phyloP scores from a whole-genome alignment of 2,113 vertebrate species.

The Istiophorus platypterus region DNA sequence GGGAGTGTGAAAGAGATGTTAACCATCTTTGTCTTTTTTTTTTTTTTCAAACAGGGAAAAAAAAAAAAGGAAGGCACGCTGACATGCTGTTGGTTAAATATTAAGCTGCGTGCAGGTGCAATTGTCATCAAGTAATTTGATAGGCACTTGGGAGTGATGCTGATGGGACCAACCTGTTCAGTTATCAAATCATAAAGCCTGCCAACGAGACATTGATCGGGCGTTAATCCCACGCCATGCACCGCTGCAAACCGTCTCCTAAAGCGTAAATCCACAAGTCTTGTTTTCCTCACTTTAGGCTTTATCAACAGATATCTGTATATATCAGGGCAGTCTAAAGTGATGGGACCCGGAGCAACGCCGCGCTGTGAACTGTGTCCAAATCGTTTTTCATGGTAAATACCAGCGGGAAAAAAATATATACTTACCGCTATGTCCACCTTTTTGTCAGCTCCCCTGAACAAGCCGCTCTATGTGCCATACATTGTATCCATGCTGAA shows the following conservation, averaged over 20 bases:
- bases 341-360: slow-evolving; percentile 38
- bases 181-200: slow-evolving; percentile 47
- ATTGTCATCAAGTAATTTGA: slow-evolving; percentile 53
- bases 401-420: not conserved
- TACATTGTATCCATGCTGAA: slow-evolving; percentile 71
- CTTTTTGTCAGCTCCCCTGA: slow-evolving; percentile 42
- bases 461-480: slow-evolving; percentile 61
- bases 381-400: slow-evolving; percentile 19
- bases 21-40: slow-evolving; percentile 39
- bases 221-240: slow-evolving; percentile 38
- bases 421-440: slow-evolving; percentile 71
- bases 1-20: slow-evolving; percentile 32
- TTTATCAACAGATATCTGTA: slow-evolving; percentile 10
- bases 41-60: slow-evolving; percentile 11
- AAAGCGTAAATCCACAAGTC: slow-evolving; percentile 39
- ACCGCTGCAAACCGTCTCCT: slow-evolving; percentile 15
- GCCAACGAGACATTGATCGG: slow-evolving; percentile 37
- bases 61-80: slow-evolving; percentile 35
- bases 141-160: slow-evolving; percentile 58
- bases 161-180: slow-evolving; percentile 71
- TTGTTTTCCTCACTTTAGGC: slow-evolving; percentile 39
- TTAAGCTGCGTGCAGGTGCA: slow-evolving; percentile 59
- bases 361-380: slow-evolving; percentile 30
- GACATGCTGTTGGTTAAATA: slow-evolving; percentile 42
- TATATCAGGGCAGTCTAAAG: slow-evolving; percentile 36